Evolutionary conservation across 2,797 vertebrate species (phyloP), one percentile per base, ranked within the genome.

Genomic region (Brotogeris chrysoptera): DNA sequence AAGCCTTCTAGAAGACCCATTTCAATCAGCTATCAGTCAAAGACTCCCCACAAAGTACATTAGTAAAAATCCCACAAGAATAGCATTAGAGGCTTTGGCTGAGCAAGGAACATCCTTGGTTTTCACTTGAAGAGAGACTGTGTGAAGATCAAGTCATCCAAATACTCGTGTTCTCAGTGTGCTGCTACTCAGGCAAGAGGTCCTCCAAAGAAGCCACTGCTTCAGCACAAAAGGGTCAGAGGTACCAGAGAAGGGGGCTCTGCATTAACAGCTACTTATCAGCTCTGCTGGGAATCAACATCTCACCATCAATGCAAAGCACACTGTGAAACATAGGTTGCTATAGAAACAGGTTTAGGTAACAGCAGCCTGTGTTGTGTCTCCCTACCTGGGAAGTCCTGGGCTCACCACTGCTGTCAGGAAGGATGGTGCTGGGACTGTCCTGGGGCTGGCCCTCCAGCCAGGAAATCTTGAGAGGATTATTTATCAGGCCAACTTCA

Each of bases 391-490:
- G 98, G 11, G 97, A 97, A 73, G 85, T 64, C 85, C 93, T 96
- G 14, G 96, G 73, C 60, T 97, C 92, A 60, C 87, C 59, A 17
- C 78, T 83, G 83, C 96, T 96, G 25, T 96, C 95, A 32, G 88
- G 53, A 46, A 55, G 68, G 18, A 41, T 2, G 0, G 53, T 52
- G 81, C 85, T 90, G 70, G 74, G 39, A 7, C 0, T 69, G 80
- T 20, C 77, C 65, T 2, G 95, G 49, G 99, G 99, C 84, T 98
- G 97, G 72, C 99, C 98, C 93, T 99, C 99, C 89, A 99, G 97
- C 99, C 99, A 99, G 14, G 98, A 98, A 86, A 99, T 98, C 98
- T 99, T 99, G 95, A 99, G 96, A 44, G 99, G 99, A 90, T 99
- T 99, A 95, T 96, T 97, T 9, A 97, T 97, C 80, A 99, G 97